Conservation (phyloP, 2,888 invertebrate genomes). For the Tuta absoluta region DNA sequence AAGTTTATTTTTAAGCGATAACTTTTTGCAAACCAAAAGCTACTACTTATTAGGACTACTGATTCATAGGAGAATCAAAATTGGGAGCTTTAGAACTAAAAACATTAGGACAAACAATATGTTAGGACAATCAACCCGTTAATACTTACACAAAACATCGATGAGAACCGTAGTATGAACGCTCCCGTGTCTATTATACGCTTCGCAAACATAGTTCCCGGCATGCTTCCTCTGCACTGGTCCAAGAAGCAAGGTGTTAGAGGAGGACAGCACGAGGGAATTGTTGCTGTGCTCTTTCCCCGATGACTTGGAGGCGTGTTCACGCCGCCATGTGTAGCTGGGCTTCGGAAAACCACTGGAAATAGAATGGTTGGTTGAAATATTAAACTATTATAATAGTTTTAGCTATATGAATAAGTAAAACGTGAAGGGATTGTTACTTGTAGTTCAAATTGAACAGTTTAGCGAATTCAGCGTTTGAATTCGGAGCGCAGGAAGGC, state of each 20-base stretch:
- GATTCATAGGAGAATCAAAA: too few species aligned
- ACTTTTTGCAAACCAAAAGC: too few species aligned
- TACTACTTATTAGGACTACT: too few species aligned
- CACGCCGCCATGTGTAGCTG: slow-evolving; percentile 86
- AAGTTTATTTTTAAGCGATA: too few species aligned
- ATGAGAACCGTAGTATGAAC: slow-evolving; percentile 85
- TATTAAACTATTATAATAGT: too few species aligned
- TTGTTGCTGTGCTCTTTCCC: slow-evolving; percentile 58
- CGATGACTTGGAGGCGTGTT: slow-evolving; percentile 60
- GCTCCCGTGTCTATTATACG: slow-evolving; percentile 89
- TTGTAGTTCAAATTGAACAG: too few species aligned
- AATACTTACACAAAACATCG: slow-evolving; percentile 91
- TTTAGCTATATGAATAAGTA: neutral
- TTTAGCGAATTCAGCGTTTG: too few species aligned
- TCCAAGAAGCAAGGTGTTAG: slow-evolving; percentile 76
- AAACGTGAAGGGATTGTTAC: too few species aligned
- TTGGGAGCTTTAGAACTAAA: too few species aligned
- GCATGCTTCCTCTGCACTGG: slow-evolving; percentile 86
- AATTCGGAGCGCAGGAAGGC: too few species aligned
- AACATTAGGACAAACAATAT: too few species aligned
- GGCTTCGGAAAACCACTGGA: slow-evolving; percentile 85
- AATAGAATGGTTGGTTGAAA: slow-evolving; percentile 15
- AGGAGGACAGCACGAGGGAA: slow-evolving; percentile 64
- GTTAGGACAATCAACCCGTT: too few species aligned
- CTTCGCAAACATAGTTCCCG: slow-evolving; percentile 90